Evolutionary conservation across 2,888 invertebrate species (phyloP).

Genomic region (Microctonus aethiopoides): DNA sequence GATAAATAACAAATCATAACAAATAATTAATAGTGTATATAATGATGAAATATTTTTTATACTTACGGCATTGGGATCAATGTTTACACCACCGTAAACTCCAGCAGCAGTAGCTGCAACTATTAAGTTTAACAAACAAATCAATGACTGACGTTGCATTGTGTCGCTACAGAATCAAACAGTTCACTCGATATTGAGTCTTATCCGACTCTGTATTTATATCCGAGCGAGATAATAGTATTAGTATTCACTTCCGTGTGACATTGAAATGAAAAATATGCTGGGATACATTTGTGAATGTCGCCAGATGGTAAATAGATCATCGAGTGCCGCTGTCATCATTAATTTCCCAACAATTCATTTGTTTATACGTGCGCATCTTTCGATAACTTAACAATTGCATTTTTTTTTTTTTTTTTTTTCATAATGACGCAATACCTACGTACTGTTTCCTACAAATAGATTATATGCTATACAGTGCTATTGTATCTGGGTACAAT

Average conservation of each 20-base stretch:
- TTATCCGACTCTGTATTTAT: constrained; percentile 46
- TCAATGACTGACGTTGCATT: constrained; percentile 19
- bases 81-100: constrained; percentile 42
- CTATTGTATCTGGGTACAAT: too few species aligned
- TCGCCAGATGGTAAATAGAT: constrained; percentile 26
- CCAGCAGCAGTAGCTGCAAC: constrained; percentile 46
- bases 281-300: constrained; percentile 44
- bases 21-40: background rate
- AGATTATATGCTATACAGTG: too few species aligned
- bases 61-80: constrained; percentile 35
- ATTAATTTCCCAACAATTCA: constrained; percentile 32
- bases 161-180: constrained; percentile 9
- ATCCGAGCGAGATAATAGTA: constrained; percentile 22
- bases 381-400: too few species aligned
- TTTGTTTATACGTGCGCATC: too few species aligned
- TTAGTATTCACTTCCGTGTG: constrained; percentile 33
- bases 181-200: constrained; percentile 31
- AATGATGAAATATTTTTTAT: background rate
- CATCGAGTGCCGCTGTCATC: constrained; percentile 9
- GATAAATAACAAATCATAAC: constrained; percentile 20
- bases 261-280: constrained; percentile 37
- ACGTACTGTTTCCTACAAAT: too few species aligned
- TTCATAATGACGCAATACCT: too few species aligned
- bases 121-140: constrained; percentile 46
- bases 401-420: too few species aligned